Evolutionary conservation across 2,888 invertebrate species (phyloP).

Genomic region (Melolontha melolontha): DNA sequence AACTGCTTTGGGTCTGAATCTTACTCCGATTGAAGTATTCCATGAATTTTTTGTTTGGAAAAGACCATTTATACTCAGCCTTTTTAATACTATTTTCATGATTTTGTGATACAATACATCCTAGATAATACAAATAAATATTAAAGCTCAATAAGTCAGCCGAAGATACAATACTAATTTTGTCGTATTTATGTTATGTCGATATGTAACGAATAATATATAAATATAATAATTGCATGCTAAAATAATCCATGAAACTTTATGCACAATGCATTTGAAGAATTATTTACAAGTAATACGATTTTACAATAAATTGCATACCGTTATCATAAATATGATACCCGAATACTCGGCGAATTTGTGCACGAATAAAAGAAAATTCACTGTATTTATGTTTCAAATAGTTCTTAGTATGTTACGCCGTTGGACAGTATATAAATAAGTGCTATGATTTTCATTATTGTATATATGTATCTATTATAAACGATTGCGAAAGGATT

Average conservation of each 20-base stretch:
- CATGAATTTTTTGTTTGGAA: too few species aligned
- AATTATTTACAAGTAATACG: conserved; percentile 41
- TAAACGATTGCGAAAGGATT: conserved; percentile 6
- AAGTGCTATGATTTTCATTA: conserved; percentile 6
- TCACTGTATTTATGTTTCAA: conserved; percentile 4
- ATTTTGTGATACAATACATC: too few species aligned
- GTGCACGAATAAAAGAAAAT: conserved; percentile 34
- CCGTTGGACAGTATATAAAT: conserved; percentile 2
- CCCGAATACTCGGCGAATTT: conserved; percentile 30
- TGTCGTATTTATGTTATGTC: conserved; percentile 16
- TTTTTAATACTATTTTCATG: too few species aligned
- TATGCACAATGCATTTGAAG: conserved; percentile 33
- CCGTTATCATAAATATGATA: conserved; percentile 17
- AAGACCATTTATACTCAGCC: too few species aligned
- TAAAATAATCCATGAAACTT: conserved; percentile 27
- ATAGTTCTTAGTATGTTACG: conserved; percentile 1
- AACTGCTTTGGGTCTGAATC: too few species aligned
- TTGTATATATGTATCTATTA: conserved; percentile 11
- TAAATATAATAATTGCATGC: conserved; percentile 8
- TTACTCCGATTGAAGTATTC: too few species aligned
- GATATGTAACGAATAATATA: conserved; percentile 16
- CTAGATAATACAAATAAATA: too few species aligned
- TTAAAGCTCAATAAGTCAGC: too few species aligned
- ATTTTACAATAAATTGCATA: conserved; percentile 20
- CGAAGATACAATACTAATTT: conserved; percentile 18